Base-by-base conservation (phyloP, 2,888 invertebrate species). In the Crematogaster levior region DNA sequence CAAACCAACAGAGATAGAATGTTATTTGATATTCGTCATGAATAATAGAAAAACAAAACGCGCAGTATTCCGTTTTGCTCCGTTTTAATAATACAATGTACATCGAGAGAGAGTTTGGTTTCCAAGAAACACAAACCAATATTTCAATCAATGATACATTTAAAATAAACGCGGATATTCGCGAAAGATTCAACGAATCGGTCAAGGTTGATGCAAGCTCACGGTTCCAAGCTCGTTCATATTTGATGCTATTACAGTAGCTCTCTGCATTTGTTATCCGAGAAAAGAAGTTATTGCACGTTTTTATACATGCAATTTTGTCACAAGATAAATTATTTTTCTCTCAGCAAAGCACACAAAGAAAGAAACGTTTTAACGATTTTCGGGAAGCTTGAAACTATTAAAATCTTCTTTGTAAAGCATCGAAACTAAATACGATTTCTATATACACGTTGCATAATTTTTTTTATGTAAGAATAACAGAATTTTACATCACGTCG, bases 111-210 rank as follows among this genome's bases (percentile, higher is more conserved):
- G n/a, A n/a, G 34, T 56, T 58, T 46, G 34, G 15, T 68, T 68
- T 37, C 68, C 68, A 43, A 68, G 77, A 77, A 77, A 58, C 43
- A 77, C 56, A 68, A 66, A 58, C 43, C 53, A 18, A 77, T 77
- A 77, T 58, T 77, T 77, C 77, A 77, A 77, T 68, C 77, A 77
- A 56, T 56, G 56, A 46, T 43, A 34, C 18, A 56, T 56, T 56
- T 30, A 68, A 68, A 77, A 77, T 77, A 77, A 77, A 68, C 77
- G n/a, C 6, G 18, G n/a, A 56, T 21, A 40, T 10, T 56, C 18
- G 43, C 18, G 43, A 43, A n/a, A 53, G 43, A 77, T 68, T 77
- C 68, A 4, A 68, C 56, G 77, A 34, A 58, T 58, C 43, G 77
- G 77, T 77, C 77, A 77, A 77, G 77, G 77, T 68, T 56, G 53